Base-by-base conservation (phyloP, 2,797 vertebrate species). In the Pseudotriccus pelzelni region DNA sequence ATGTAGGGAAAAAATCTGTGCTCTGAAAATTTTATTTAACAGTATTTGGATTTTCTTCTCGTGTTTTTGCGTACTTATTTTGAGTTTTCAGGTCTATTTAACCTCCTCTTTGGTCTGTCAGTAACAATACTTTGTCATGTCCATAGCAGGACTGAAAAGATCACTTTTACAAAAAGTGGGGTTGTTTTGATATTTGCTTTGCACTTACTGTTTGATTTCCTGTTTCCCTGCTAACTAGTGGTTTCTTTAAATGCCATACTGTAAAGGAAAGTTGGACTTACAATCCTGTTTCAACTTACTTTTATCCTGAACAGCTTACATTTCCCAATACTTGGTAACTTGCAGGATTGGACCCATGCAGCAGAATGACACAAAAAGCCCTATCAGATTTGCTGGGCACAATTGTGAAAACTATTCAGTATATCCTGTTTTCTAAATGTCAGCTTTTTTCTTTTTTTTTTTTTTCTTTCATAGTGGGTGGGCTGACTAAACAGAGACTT, bases 401-500 rank as follows among this genome's bases (percentile, higher is more conserved):
- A 95, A 96, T 97, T 94, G 95, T 97, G 97, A 97, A 96, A 97
- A 98, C 93, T 97, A 84, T 93, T 96, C 92, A 93, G 73, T 95
- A 91, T 96, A 96, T 97, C 96, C 94, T 93, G 93, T 95, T 94
- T 96, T 96, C 90, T 96, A 97, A 97, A 95, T 89, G 94, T 97
- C 92, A 96, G 95, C 91, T 91, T 91, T 86, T 92, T 87, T 76
- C 44, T 59, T 59, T 60, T 59, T 43, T 62, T 97, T 95, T 93
- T 95, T 87, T 46, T 32, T 32, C 84, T 94, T 92, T 93, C 91
- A 62, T 85, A 95, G 97, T 98, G 98, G 97, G 98, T 98, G 98
- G 98, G 97, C 98, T 98, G 93, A 90, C 95, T 97, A 96, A 97
- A 97, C 94, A 96, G 97, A 98, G 97, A 95, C 93, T 96, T 98